These are phyloP conservation scores for Procambarus clarkii DNA, from an alignment of 1,140 invertebrate species.

Conservation along the genomic window DNA sequence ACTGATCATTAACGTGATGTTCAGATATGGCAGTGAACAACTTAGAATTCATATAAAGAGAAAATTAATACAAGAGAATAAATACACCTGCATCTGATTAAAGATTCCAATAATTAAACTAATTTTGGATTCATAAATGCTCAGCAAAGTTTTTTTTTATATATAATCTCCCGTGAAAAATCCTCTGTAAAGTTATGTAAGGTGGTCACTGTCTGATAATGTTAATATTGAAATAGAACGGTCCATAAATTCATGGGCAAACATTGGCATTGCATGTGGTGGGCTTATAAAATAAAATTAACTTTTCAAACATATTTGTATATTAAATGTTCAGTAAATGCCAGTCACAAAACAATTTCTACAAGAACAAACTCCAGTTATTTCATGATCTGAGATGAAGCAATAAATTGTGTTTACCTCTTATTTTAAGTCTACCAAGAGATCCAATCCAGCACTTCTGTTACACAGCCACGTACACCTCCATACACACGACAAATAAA, in stretches of 20 bases:
- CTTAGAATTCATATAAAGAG: background rate
- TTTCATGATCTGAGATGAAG: background rate
- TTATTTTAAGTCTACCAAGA: background rate
- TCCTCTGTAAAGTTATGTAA: background rate
- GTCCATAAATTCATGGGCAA: background rate
- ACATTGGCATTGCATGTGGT: background rate
- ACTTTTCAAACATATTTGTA: background rate
- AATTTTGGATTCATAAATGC: background rate
- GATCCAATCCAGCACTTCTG: slow-evolving; percentile 32
- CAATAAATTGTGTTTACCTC: slow-evolving; percentile 2
- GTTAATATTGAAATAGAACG: background rate
- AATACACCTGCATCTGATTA: background rate
- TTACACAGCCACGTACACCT: slow-evolving; percentile 37
- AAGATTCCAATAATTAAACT: background rate
- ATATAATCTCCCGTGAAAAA: background rate
- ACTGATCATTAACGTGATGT: background rate
- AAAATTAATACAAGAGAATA: background rate
- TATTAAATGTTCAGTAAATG: background rate
- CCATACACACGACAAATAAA: slow-evolving; percentile 48
- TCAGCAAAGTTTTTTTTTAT: background rate
- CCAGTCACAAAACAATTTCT: background rate
- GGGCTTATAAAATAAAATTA: background rate
- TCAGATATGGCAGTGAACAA: background rate
- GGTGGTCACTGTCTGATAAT: background rate
- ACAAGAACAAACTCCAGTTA: background rate